Evolutionary conservation across 1,140 invertebrate genomes (phyloP).

Genomic region (Yoshiicerus persimilis): DNA sequence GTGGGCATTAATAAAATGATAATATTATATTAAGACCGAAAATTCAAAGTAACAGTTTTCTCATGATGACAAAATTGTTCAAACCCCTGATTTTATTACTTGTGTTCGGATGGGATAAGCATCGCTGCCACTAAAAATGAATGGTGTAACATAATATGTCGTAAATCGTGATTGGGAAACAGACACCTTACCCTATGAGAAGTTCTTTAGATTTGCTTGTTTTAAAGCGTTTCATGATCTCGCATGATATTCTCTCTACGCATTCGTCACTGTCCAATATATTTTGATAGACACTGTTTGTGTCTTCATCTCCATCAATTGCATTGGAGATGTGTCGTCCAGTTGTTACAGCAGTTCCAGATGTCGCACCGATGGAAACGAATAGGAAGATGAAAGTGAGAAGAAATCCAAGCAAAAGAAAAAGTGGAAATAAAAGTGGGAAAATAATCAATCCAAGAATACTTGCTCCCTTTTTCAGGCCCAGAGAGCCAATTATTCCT

Average conservation of each 20-base stretch:
- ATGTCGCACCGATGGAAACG: neutral
- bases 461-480: conserved; percentile 23
- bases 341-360: neutral
- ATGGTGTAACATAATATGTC: too few relatives aligned
- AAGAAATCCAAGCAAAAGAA: neutral
- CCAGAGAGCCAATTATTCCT: neutral
- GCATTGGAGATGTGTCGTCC: neutral
- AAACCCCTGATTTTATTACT: too few relatives aligned
- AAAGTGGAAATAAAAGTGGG: conserved; percentile 18
- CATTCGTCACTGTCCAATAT: neutral
- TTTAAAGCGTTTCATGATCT: neutral
- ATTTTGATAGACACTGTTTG: neutral
- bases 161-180: too few relatives aligned
- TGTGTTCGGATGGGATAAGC: too few relatives aligned
- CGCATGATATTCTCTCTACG: neutral
- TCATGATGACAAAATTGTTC: too few relatives aligned
- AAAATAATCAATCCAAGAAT: conserved; percentile 22
- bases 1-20: too few relatives aligned
- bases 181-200: neutral
- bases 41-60: too few relatives aligned
- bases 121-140: too few relatives aligned
- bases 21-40: too few relatives aligned
- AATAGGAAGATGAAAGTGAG: conserved; percentile 7
- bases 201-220: neutral
- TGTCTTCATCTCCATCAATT: neutral